Conservation (phyloP, 2,888 invertebrate genomes). For the Melanchra persicariae region DNA sequence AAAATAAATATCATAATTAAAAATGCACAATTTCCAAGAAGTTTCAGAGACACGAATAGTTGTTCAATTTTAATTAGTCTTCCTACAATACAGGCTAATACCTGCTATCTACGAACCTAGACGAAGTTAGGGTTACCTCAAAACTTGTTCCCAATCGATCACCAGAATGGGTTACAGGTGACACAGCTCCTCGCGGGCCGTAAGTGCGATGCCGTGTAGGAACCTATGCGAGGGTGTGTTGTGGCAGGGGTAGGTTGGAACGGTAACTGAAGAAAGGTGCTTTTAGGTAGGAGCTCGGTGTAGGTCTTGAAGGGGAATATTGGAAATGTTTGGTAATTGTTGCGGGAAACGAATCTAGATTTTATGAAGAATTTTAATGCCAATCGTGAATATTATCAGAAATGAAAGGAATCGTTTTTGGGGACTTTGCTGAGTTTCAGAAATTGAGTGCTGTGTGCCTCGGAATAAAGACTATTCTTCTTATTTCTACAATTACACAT, state of each 20-base stretch:
- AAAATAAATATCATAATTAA: too few species aligned
- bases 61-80: slow-evolving; percentile 1
- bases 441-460: too few species aligned
- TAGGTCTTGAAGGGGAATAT: slow-evolving; percentile 15
- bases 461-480: too few species aligned
- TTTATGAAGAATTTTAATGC: background rate
- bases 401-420: too few species aligned
- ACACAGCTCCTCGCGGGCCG: slow-evolving; percentile 34
- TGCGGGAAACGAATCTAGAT: background rate
- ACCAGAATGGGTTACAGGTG: slow-evolving; percentile 61
- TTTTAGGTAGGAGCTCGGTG: background rate
- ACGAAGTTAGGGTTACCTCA: slow-evolving; percentile 22
- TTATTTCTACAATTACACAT: too few species aligned
- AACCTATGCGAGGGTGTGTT: slow-evolving; percentile 8
- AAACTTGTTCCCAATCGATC: slow-evolving; percentile 61
- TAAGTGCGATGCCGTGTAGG: slow-evolving; percentile 62
- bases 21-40: background rate
- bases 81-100: background rate
- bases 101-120: slow-evolving; percentile 4
- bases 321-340: background rate
- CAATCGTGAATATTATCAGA: too few species aligned
- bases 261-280: background rate
- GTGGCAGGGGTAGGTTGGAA: slow-evolving; percentile 3
- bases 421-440: too few species aligned
- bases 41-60: background rate